These are phyloP conservation scores for Ptychoptera albimana DNA, from an alignment of 2,888 invertebrate genomes.

Conservation along the genomic window DNA sequence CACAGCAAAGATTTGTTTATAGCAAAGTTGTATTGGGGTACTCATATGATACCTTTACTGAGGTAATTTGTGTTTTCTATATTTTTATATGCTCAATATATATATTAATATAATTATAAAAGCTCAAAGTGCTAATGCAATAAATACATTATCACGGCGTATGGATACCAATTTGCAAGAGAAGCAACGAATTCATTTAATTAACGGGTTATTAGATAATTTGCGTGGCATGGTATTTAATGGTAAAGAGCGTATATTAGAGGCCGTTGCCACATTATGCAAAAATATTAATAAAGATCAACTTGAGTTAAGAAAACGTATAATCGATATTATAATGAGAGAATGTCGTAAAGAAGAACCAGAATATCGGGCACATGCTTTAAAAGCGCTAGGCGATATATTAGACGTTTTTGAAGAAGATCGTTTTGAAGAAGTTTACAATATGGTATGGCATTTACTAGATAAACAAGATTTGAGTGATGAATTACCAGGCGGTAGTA, in stretches of 20 bases:
- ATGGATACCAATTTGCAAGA: constrained; percentile 47
- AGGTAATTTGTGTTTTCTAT: constrained; percentile 48
- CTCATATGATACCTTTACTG: constrained; percentile 50
- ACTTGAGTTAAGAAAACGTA: constrained; percentile 28
- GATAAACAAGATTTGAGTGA: constrained; percentile 38
- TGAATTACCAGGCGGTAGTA: constrained; percentile 15
- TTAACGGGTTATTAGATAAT: constrained; percentile 50
- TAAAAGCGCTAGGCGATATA: constrained; percentile 56
- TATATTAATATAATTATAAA: constrained; percentile 53
- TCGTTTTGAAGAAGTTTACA: constrained; percentile 63
- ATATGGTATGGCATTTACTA: constrained; percentile 54
- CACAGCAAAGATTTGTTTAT: constrained; percentile 40
- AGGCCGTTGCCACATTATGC: constrained; percentile 63
- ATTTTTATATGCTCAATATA: too few species aligned
- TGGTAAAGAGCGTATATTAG: constrained; percentile 71
- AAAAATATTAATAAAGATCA: constrained; percentile 35
- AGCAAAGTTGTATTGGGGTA: constrained; percentile 57
- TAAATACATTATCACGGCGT: constrained; percentile 61
- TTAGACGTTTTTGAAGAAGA: constrained; percentile 56
- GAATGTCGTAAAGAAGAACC: constrained; percentile 71
- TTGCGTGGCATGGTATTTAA: constrained; percentile 74
- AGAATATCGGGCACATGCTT: constrained; percentile 55
- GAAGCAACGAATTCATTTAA: constrained; percentile 43
- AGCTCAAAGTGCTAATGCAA: constrained; percentile 71
- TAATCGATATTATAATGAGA: constrained; percentile 54